Percentiles rank a stretch among this genome's conserved stretches.
phyloP scores from a whole-genome alignment of 1,140 invertebrate species.

The Diprion similis region DNA sequence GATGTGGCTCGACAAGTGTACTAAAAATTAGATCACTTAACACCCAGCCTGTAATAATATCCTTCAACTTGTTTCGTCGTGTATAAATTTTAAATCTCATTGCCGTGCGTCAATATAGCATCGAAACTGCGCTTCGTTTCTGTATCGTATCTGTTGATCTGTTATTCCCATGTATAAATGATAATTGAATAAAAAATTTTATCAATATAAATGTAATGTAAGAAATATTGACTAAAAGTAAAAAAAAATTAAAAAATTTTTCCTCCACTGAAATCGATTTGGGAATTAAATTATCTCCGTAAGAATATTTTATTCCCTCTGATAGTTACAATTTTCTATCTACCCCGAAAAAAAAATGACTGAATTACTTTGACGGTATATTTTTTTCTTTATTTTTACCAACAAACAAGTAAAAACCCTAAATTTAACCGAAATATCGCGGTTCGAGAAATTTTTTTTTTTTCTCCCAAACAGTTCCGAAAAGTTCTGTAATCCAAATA shows the following conservation, averaged over 20 bases:
- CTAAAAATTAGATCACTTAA: neutral
- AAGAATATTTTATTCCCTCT: no score
- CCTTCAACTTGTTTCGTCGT: neutral
- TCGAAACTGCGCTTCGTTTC: neutral
- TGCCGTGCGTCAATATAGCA: neutral
- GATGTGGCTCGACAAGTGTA: no score
- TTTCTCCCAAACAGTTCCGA: neutral
- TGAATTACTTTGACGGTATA: neutral
- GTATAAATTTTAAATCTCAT: neutral
- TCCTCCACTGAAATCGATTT: no score
- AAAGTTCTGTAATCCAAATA: constrained; percentile 11
- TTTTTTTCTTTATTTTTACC: neutral
- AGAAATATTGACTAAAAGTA: no score
- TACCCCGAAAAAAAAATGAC: no score
- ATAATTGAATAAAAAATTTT: no score
- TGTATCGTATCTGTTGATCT: neutral
- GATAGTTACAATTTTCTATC: no score
- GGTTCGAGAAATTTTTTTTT: constrained; percentile 4
- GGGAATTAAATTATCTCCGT: no score
- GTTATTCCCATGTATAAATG: no score
- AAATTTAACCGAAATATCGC: no score
- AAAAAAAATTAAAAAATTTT: no score
- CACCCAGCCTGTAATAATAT: neutral
- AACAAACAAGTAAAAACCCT: neutral
- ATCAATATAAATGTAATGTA: no score